Evolutionary conservation across 1,140 invertebrate genomes (phyloP), one percentile per base, ranked within the genome.

Genomic region (Hyphantria cunea): DNA sequence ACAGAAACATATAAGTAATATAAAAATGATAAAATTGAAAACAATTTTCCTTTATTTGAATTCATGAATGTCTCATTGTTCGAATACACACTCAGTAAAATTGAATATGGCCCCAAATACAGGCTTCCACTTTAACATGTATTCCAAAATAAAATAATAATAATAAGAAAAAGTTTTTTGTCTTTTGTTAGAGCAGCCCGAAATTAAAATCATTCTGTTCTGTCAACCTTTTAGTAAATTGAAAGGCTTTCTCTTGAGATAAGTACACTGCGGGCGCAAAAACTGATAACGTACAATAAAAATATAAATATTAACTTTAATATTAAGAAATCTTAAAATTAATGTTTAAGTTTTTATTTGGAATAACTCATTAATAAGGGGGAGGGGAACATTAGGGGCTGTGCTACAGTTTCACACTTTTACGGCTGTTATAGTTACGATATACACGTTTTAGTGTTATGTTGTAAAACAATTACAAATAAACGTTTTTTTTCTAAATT

Each of bases 171-270:
- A 44, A 6, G n/a, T 12, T 44, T 44, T 13, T 12, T 58, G 39
- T 58, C 39, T 58, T 48, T 49, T 41, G 33, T 59, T 34, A 8
- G 15, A 48, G 13, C 53, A 51, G 25, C 13, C 7, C 49, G 31
- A 41, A 53, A 65, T 65, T 65, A 65, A 65, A 65, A 65, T 45
- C 53, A 48, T 65, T 51, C 51, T 64, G 54, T 64, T 65, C 42
- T 48, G 54, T 65, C 63, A 59, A 65, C 54, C 54, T 65, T 65
- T 65, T 65, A 65, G 63, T 34, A 65, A 65, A 65, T 65, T 65
- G 63, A 59, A 65, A 59, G 63, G 54, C 62, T 45, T 56, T 64
- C 53, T 65, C 33, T 14, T 32, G 42, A 45, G 55, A 47, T 41
- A 37, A 44, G 31, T 53, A 48, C 42, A 64, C 12, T 56, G 33